A percentile compares a stretch with the other conserved stretches of the same genome.
These are phyloP conservation scores for Agrotis exclamationis DNA, from an alignment of 2,888 invertebrate genomes.

Conservation along the genomic window DNA sequence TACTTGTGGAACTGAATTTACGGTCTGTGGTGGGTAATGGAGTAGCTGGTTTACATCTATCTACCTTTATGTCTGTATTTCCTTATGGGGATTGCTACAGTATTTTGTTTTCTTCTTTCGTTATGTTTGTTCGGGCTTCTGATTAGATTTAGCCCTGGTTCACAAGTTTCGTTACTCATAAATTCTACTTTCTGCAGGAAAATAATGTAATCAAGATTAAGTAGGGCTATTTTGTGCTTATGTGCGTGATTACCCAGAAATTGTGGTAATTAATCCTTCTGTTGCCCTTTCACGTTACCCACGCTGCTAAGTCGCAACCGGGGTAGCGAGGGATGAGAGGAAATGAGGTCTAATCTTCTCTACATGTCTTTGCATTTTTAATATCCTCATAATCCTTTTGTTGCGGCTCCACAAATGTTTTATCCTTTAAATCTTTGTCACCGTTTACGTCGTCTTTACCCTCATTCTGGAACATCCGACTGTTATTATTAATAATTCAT, in stretches of 20 bases:
- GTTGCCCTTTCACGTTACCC: constrained; percentile 16
- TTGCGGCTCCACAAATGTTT: constrained; percentile 26
- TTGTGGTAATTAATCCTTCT: constrained; percentile 35
- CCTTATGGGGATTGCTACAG: constrained; percentile 15
- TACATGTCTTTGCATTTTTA: constrained; percentile 23
- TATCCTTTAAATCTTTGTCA: constrained; percentile 32
- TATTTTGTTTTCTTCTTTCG: constrained; percentile 13
- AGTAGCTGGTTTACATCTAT: constrained; percentile 44
- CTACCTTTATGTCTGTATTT: constrained; percentile 15
- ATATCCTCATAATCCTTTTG: constrained; percentile 17
- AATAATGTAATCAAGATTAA: constrained; percentile 9
- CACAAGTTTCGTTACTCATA: background rate
- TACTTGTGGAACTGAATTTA: constrained; percentile 39
- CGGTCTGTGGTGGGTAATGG: constrained; percentile 49
- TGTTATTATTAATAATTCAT: constrained; percentile 62
- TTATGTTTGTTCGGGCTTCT: constrained; percentile 16
- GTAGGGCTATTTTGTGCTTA: background rate
- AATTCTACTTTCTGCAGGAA: background rate
- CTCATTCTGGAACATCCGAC: constrained; percentile 45
- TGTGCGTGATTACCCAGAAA: background rate
- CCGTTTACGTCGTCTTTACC: constrained; percentile 35
- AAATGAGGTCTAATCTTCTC: constrained; percentile 20
- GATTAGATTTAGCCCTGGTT: constrained; percentile 10
- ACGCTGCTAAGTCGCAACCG: constrained; percentile 6
- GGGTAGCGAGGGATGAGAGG: background rate